Conservation (phyloP, 1,140 invertebrate species). For the Drosophila nannoptera region DNA sequence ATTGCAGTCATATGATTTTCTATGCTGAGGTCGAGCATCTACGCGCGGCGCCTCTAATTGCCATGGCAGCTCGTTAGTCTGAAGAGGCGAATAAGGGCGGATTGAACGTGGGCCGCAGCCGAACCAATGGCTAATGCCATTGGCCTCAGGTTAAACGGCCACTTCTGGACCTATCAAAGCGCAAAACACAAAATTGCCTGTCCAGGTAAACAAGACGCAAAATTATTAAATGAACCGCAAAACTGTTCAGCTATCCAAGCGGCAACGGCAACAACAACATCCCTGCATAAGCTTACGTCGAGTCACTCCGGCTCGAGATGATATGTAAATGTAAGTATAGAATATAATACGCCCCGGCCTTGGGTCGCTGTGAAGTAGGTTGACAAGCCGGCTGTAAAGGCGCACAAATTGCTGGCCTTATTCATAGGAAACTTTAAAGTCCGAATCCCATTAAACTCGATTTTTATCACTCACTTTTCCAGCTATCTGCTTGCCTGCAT, state of each 20-base stretch:
- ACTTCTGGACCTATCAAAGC: constrained; percentile 42
- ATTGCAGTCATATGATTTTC: constrained; percentile 29
- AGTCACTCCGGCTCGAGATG: constrained; percentile 23
- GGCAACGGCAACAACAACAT: constrained; percentile 1
- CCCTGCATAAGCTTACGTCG: not conserved
- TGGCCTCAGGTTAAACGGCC: constrained; percentile 55
- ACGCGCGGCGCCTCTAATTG: constrained; percentile 53
- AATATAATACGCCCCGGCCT: constrained; percentile 49
- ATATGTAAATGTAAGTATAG: constrained; percentile 63
- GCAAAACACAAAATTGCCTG: constrained; percentile 35
- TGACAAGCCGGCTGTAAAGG: constrained; percentile 2
- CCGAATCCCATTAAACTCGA: constrained; percentile 33
- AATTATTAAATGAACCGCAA: constrained; percentile 76
- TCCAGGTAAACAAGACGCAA: constrained; percentile 70
- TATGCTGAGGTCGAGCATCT: constrained; percentile 17
- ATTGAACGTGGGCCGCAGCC: constrained; percentile 1
- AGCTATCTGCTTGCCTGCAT: constrained; percentile 2
- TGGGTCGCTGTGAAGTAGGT: constrained; percentile 18
- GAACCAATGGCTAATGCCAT: constrained; percentile 61
- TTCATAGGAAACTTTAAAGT: constrained; percentile 53
- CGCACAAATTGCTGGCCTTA: constrained; percentile 25
- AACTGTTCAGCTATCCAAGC: constrained; percentile 68
- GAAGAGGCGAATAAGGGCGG: constrained; percentile 41
- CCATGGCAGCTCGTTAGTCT: constrained; percentile 72
- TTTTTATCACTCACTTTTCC: constrained; percentile 23